These are phyloP conservation scores for Phodopus roborovskii DNA, from an alignment of 2,113 vertebrate genomes.

Conservation along the genomic window DNA sequence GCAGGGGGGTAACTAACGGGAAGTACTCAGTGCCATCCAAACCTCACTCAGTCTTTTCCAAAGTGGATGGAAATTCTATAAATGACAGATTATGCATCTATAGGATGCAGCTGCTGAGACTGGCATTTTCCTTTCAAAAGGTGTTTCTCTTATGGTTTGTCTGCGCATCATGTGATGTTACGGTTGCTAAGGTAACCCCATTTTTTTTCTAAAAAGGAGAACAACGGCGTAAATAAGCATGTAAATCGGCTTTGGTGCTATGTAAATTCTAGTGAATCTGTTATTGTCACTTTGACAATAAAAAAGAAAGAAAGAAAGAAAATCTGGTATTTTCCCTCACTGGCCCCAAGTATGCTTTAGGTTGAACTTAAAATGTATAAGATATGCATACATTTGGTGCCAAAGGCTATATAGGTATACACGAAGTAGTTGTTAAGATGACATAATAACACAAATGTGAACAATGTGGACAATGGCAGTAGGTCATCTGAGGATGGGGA, in stretches of 20 bases:
- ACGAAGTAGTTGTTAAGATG: background rate
- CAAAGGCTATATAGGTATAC: rapidly evolving
- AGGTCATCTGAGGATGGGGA: background rate
- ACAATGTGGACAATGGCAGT: rapidly evolving
- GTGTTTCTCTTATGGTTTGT: constrained; percentile 70
- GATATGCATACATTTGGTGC: background rate
- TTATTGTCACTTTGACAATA: constrained; percentile 87
- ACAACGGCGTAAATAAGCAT: constrained; percentile 88
- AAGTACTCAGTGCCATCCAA: background rate
- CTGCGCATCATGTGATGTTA: constrained; percentile 73
- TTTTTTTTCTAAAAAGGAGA: constrained; percentile 79
- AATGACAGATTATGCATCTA: constrained; percentile 48
- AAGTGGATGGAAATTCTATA: constrained; percentile 48
- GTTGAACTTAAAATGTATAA: constrained; percentile 58
- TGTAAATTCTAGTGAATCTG: constrained; percentile 86
- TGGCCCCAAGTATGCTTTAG: constrained; percentile 16
- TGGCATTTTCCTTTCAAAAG: constrained; percentile 72
- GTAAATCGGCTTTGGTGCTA: constrained; percentile 86
- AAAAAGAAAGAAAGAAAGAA: constrained; percentile 73
- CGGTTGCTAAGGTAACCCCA: constrained; percentile 88
- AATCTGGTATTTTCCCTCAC: constrained; percentile 55
- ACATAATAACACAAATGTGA: background rate
- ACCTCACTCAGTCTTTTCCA: constrained; percentile 32
- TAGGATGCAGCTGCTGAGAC: constrained; percentile 37
- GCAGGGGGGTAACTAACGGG: constrained; percentile 39